Conservation (phyloP, 2,113 vertebrate genomes). For the Eulemur rufifrons region DNA sequence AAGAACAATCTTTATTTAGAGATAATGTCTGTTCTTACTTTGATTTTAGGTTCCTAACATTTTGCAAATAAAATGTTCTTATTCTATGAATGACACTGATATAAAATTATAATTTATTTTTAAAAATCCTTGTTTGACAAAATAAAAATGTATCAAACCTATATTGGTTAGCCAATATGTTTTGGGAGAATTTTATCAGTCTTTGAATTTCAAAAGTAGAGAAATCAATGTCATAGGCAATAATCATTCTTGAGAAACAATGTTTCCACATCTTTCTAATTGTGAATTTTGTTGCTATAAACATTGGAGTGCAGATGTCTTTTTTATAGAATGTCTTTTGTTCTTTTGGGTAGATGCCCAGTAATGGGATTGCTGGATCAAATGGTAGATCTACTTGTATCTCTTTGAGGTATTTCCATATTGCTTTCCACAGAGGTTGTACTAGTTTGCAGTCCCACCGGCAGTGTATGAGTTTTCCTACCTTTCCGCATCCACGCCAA, state of each 20-base stretch:
- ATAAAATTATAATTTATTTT: background rate
- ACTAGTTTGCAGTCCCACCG: too few species aligned
- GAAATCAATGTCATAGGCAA: background rate
- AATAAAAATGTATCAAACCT: background rate
- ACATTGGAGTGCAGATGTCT: too few species aligned
- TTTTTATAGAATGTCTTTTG: too few species aligned
- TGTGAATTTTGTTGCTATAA: too few species aligned
- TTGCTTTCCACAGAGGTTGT: too few species aligned
- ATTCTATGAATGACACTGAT: background rate
- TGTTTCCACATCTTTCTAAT: background rate
- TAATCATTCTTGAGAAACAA: background rate
- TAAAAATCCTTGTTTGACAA: background rate
- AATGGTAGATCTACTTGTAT: too few species aligned
- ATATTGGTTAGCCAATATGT: background rate
- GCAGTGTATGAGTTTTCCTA: too few species aligned
- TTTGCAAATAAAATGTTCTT: background rate
- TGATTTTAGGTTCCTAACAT: background rate
- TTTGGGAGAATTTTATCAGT: background rate
- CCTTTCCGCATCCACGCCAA: too few species aligned
- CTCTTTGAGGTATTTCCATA: too few species aligned
- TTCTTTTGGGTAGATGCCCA: too few species aligned
- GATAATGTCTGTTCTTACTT: background rate
- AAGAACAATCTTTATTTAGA: background rate
- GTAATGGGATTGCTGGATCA: too few species aligned
- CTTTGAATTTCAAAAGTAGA: background rate